Base-by-base conservation (phyloP, 2,888 invertebrate species). In the Polydrusus cervinus region DNA sequence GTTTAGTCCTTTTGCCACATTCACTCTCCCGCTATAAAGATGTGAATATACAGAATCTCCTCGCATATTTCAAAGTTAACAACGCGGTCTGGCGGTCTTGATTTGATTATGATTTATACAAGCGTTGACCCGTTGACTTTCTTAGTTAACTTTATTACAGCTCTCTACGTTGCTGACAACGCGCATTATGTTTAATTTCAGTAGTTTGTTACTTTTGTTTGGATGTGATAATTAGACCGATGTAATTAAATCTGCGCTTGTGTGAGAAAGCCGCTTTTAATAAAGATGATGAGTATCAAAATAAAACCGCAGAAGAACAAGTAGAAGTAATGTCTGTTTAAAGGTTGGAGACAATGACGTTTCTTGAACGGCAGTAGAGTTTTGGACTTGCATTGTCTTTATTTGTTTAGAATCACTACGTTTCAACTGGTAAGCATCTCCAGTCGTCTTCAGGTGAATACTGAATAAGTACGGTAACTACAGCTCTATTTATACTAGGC, bases 211-310 rank as follows among this genome's bases (percentile, higher is more conserved):
- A 55, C 64, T 64, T 60, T 60, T 62, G 49, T 66, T 34, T 66
- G 43, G 40, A 38, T 47, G 71, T 51, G 49, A 67, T 73, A 67
- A 73, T 73, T 73, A 73, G 60, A 40, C 16, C 51, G 30, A 14
- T 57, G 72, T 67, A 73, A 73, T 73, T 73, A 73, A 73, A 73
- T 61, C 72, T 51, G 66, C 66, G 61, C 72, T 65, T 73, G 47
- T n/a, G 65, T 66, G 43, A 45, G 60, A 61, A 20, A n/a, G 16
- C 49, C 45, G 18, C 40, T 67, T 72, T 47, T 60, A 72, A 57
- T 66, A 10, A 25, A 67, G 72, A 66, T 72, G 62, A 49, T 60
- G 61, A 34, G n/a, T 13, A 53, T 53, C 53, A 53, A 53, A 25
- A 53, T 20, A 53, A 20, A 25, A 30, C 11, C 20, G 53, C 16